Percentiles rank a stretch among this genome's conserved stretches.
These are phyloP conservation scores for Tachystola acroxantha DNA, from an alignment of 2,888 invertebrate genomes.

Conservation along the genomic window DNA sequence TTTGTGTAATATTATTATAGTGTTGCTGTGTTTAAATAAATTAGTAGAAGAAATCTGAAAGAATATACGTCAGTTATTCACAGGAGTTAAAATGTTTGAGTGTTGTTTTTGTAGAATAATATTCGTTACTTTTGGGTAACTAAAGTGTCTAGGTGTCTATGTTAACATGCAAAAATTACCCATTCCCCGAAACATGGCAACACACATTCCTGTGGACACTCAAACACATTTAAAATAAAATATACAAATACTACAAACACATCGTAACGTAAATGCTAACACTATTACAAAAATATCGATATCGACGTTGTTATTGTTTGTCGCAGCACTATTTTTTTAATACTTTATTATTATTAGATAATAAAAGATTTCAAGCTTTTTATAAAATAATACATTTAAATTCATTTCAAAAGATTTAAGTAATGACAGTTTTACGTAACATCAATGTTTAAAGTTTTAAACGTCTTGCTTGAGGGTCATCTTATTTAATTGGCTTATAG, in stretches of 20 bases:
- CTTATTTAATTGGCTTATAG: too few relatives aligned
- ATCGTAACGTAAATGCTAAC: too few relatives aligned
- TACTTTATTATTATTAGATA: too few relatives aligned
- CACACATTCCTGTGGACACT: conserved; percentile 73
- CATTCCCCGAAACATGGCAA: conserved; percentile 64
- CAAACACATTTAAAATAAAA: conserved; percentile 49
- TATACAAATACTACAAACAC: conserved; percentile 10
- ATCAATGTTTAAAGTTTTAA: too few relatives aligned
- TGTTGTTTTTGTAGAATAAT: conserved; percentile 10
- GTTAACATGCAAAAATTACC: conserved; percentile 51
- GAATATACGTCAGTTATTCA: conserved; percentile 60
- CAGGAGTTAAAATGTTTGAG: conserved; percentile 43
- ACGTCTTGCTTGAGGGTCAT: too few relatives aligned
- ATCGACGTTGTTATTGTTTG: neutral
- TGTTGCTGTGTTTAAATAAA: conserved; percentile 15
- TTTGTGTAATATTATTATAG: conserved; percentile 11
- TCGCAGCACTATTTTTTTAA: neutral
- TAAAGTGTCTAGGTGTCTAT: conserved; percentile 3
- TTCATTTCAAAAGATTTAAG: too few relatives aligned
- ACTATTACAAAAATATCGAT: conserved; percentile 1
- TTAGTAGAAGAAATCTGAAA: conserved; percentile 19
- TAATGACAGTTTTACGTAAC: too few relatives aligned
- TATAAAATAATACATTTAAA: too few relatives aligned
- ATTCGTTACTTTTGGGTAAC: neutral
- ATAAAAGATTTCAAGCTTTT: too few relatives aligned